These are phyloP conservation scores for Actinernus sp. DNA, from an alignment of 92 coral and sea anemone genomes.

Conservation along the genomic window DNA sequence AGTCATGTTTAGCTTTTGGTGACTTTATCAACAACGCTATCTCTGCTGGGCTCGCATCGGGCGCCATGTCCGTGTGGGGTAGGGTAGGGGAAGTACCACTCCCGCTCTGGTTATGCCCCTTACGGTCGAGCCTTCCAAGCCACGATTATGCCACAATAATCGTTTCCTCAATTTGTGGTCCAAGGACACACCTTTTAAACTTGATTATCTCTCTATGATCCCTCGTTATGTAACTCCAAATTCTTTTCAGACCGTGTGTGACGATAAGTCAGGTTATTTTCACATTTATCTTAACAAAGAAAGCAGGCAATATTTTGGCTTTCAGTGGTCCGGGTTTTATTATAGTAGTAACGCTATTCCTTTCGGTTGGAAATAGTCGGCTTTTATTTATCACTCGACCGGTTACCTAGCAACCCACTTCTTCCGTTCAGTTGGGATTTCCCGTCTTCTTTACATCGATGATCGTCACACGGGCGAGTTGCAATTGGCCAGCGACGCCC, in stretches of 20 bases:
- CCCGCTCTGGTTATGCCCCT: background rate
- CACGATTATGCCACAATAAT: background rate
- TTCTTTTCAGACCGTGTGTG: background rate
- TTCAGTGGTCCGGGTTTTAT: background rate
- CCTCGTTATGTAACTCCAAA: too few species aligned
- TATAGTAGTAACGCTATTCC: background rate
- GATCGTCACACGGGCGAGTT: background rate
- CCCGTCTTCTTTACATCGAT: background rate
- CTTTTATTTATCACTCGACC: background rate
- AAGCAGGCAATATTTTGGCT: background rate
- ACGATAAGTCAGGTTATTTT: background rate
- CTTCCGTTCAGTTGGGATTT: background rate
- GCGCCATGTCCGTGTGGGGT: background rate
- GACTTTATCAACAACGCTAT: background rate
- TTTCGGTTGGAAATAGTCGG: background rate
- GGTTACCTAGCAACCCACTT: background rate
- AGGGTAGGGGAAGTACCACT: background rate
- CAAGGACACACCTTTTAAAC: background rate
- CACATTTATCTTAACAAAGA: background rate
- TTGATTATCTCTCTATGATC: too few species aligned
- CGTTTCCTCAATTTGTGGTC: background rate
- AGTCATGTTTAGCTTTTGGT: background rate
- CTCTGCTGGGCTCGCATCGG: background rate
- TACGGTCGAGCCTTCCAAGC: background rate
- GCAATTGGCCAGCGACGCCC: background rate